A percentile compares a stretch with the other conserved stretches of the same genome.
phyloP scores from a whole-genome alignment of 37 sponge, comb jelly and placozoan genomes.

The Diacarnus erythraeanus region DNA sequence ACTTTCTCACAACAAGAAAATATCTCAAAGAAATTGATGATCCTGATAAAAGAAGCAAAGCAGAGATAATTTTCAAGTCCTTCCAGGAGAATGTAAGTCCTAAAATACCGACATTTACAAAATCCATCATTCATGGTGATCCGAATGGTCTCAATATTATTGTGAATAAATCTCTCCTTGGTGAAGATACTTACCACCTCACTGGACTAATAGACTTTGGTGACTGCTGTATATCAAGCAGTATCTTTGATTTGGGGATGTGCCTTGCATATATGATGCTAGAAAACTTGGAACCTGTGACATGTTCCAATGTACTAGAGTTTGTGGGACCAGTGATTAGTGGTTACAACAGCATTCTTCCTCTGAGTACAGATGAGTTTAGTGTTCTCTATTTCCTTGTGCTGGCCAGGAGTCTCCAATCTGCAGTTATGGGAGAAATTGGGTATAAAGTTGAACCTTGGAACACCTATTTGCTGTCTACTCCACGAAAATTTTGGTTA shows the following conservation, averaged over 20 bases:
- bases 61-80: conserved; percentile 7
- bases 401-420: conserved; percentile 32
- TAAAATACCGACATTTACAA: conserved; percentile 25
- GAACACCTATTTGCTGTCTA: conserved; percentile 34
- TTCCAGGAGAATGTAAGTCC: conserved; percentile 24
- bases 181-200: not conserved
- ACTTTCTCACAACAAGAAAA: not conserved
- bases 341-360: conserved; percentile 28
- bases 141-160: conserved; percentile 29
- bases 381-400: conserved; percentile 34
- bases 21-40: not conserved
- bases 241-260: conserved; percentile 54
- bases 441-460: conserved; percentile 19
- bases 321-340: conserved; percentile 18
- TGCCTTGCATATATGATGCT: conserved; percentile 21
- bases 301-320: not conserved
- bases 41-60: conserved; percentile 1
- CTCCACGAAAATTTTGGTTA: conserved; percentile 5
- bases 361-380: conserved; percentile 30
- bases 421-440: conserved; percentile 20
- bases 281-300: conserved; percentile 13
- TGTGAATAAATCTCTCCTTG: not conserved
- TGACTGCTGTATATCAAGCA: conserved; percentile 22
- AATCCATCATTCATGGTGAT: conserved; percentile 37
- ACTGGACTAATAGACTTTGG: conserved; percentile 34